Base-by-base conservation (phyloP, 2,888 invertebrate genomes). In the Hecatera dysodea region DNA sequence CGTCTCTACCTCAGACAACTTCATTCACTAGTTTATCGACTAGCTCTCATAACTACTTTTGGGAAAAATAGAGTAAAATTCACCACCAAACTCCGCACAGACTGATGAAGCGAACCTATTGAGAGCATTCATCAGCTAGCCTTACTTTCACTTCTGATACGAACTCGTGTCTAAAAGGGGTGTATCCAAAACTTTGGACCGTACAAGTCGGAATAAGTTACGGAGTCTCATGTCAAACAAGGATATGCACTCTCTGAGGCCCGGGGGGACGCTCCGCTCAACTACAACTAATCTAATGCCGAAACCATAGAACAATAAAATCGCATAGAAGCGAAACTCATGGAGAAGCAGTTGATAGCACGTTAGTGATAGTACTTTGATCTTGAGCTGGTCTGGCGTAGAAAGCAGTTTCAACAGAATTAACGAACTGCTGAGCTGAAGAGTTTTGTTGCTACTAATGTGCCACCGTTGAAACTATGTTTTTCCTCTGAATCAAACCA, bases 181-280 rank as follows among this genome's bases (percentile, higher is more conserved):
- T 87, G 80, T 84, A 81, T 63, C 78, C 72, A 74, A 86, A 91
- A 90, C 87, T 90, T 90, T 87, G 88, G 87, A 85, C 82, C 84
- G 86, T 82, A 85, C 88, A 90, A 90, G 89, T 90, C 87, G 87
- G 87, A 90, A 90, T 91, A 94, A 95, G 94, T 95, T 94, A 92
- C 86, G 72, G 88, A 89, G 92, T 90, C 90, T 92, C 90, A 89
- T 93, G 94, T 94, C 93, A 93, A 93, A 95, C 95, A 95, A 86
- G 95, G 93, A 93, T 94, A 93, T 94, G 95, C 95, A 95, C 95
- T 95, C 91, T 91, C 86, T 77, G 75, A 81, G 85, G 84, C 88
- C 90, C 88, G 75, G 82, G 83, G 90, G 87, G 88, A 87, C 79
- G 80, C 80, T 81, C 73, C 85, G 72, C 85, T 85, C 86, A 86